Evolutionary conservation across 92 coral and sea anemone genomes (phyloP).

Genomic region (Palythoa caribaeorum): DNA sequence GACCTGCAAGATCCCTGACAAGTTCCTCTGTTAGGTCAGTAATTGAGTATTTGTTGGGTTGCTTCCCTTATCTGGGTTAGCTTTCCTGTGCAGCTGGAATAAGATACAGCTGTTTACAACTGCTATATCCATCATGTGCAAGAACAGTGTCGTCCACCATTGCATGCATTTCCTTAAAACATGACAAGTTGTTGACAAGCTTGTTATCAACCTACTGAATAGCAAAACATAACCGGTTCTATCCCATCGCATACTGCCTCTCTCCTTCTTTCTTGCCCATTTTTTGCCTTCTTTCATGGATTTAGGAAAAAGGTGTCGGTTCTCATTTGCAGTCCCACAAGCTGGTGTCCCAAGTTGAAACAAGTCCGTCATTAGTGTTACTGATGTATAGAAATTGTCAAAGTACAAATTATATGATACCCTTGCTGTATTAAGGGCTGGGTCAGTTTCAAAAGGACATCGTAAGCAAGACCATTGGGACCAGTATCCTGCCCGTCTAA

Average conservation of each 20-base stretch:
- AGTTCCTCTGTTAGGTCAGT: not conserved
- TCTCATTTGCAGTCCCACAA: conserved; percentile 55
- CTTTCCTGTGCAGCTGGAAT: conserved; percentile 5
- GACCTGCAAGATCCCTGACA: conserved; percentile 11
- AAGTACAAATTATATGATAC: conserved; percentile 64
- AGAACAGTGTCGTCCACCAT: conserved; percentile 2
- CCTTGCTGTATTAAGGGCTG: conserved; percentile 68
- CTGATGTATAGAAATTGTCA: conserved; percentile 70
- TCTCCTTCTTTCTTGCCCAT: conserved; percentile 63
- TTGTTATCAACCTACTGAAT: conserved; percentile 69
- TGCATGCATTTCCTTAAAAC: not conserved
- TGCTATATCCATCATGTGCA: not conserved
- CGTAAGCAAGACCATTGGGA: conserved; percentile 76
- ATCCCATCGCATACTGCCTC: conserved; percentile 72
- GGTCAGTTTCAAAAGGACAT: conserved; percentile 67
- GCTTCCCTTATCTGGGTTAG: not conserved
- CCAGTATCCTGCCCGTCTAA: conserved; percentile 55
- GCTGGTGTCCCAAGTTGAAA: conserved; percentile 53
- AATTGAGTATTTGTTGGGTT: not conserved
- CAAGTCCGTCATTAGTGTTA: conserved; percentile 59
- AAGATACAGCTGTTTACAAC: conserved; percentile 1
- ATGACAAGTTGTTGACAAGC: conserved; percentile 60
- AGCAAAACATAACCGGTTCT: conserved; percentile 54
- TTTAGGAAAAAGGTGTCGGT: conserved; percentile 60
- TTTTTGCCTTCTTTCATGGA: conserved; percentile 56